Evolutionary conservation across 2,113 vertebrate species (phyloP).

Genomic region (Natator depressus): DNA sequence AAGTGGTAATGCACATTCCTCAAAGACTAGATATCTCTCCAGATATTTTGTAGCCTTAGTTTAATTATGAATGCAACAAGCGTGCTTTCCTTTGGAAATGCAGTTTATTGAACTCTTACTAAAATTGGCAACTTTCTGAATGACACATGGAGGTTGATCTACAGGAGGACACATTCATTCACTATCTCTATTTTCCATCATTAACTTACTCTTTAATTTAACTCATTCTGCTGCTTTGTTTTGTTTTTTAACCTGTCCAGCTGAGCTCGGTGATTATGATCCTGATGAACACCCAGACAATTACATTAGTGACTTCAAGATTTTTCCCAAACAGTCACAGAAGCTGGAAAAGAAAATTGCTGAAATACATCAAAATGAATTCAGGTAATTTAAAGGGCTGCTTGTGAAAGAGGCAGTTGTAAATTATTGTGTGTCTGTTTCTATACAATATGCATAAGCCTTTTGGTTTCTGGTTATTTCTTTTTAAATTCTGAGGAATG

Average conservation of each 20-base stretch:
- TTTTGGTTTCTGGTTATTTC: not conserved
- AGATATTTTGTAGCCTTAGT: not conserved
- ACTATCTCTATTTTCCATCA: not conserved
- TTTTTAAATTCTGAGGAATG: not conserved
- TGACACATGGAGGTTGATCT: not conserved
- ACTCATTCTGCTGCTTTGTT: slow-evolving; percentile 1
- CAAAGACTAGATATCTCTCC: not conserved
- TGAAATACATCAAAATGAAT: slow-evolving; percentile 95
- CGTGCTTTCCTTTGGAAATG: not conserved
- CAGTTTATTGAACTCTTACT: not conserved
- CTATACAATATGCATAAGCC: not conserved
- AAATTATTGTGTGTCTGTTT: slow-evolving; percentile 6
- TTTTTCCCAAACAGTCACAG: slow-evolving; percentile 97
- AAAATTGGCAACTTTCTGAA: not conserved
- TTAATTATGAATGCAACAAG: not conserved
- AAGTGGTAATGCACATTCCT: not conserved
- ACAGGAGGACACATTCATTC: not conserved
- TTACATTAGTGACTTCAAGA: slow-evolving; percentile 94
- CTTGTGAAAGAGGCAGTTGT: not conserved
- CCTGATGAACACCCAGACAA: slow-evolving; percentile 93
- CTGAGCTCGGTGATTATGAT: slow-evolving; percentile 96
- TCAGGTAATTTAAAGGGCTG: slow-evolving; percentile 83
- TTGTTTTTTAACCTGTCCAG: slow-evolving; percentile 74
- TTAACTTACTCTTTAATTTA: not conserved
- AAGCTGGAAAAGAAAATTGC: slow-evolving; percentile 96